Evolutionary conservation across 2,888 invertebrate species (phyloP), one percentile per base, ranked within the genome.

Genomic region (Synanthedon vespiformis): DNA sequence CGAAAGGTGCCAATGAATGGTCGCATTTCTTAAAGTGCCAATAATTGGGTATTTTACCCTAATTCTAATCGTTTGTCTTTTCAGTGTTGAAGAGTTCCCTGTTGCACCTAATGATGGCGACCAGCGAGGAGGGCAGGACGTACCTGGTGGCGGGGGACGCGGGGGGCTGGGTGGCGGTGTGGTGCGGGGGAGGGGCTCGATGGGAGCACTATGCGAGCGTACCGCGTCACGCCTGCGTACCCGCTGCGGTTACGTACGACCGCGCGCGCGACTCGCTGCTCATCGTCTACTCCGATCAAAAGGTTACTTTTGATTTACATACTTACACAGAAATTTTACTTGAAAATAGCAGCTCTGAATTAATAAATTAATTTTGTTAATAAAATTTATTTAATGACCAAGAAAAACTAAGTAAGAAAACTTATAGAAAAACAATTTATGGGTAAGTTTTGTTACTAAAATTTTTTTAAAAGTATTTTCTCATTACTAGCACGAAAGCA

Each of bases 261-360:
- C 86, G 89, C 14, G 73, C 72, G 8, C 78, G 79, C 2, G 87
- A 90, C 4, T 88, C 88, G 48, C 74, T 96, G 6, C 89, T 95
- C 40, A 87, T 94, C 10, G 90, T 90, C 2, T 96, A 95, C 79
- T 89, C 94, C 0, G 93, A 97, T 83, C 93, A 93, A 63, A 93
- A 92, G 89, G 94, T 94, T n/a, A n/a, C n/a, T n/a, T n/a, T n/a
- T n/a, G n/a, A n/a, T n/a, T n/a, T n/a, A n/a, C n/a, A n/a, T n/a
- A n/a, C n/a, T n/a, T n/a, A 63, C 53, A 2, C 34, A 8, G 10
- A 34, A 34, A 10, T 34, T 34, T 10, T 5, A 22, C 22, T 22
- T 22, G 5, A 5, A 22, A n/a, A n/a, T n/a, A n/a, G n/a, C n/a
- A n/a, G n/a, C n/a, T n/a, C n/a, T n/a, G n/a, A n/a, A n/a, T n/a